phyloP scores from a whole-genome alignment of 2,888 invertebrate species.

The Achlya flavicornis region DNA sequence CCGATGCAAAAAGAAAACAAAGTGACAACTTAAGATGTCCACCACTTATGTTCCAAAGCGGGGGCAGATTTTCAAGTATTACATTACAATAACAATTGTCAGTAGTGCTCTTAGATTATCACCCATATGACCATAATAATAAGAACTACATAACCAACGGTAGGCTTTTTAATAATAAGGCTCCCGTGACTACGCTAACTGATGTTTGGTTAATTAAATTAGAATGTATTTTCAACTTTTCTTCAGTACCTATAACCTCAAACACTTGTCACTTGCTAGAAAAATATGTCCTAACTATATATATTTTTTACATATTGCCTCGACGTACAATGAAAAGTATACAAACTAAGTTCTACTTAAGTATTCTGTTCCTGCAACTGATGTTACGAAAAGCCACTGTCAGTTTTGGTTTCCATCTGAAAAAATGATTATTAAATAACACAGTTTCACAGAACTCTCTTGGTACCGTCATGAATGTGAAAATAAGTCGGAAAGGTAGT shows the following conservation, averaged over 20 bases:
- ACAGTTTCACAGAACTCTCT: no score
- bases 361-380: no score
- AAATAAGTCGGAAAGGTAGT: no score
- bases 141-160: slow-evolving; percentile 36
- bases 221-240: slow-evolving; percentile 38
- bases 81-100: slow-evolving; percentile 70
- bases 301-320: no score
- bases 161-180: slow-evolving; percentile 25
- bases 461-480: no score
- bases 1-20: slow-evolving; percentile 77
- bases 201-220: slow-evolving; percentile 68
- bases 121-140: slow-evolving; percentile 48
- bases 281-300: background rate
- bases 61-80: slow-evolving; percentile 53
- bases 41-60: slow-evolving; percentile 46
- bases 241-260: background rate
- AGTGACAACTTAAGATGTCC: slow-evolving; percentile 78
- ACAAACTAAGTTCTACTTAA: no score
- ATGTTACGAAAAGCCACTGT: no score
- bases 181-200: slow-evolving; percentile 24
- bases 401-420: no score
- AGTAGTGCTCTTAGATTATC: slow-evolving; percentile 25
- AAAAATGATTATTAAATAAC: no score
- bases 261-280: background rate
- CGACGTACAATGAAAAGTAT: no score